These are phyloP conservation scores for Drosophila triauraria DNA, from an alignment of 1,140 invertebrate genomes.

Conservation along the genomic window DNA sequence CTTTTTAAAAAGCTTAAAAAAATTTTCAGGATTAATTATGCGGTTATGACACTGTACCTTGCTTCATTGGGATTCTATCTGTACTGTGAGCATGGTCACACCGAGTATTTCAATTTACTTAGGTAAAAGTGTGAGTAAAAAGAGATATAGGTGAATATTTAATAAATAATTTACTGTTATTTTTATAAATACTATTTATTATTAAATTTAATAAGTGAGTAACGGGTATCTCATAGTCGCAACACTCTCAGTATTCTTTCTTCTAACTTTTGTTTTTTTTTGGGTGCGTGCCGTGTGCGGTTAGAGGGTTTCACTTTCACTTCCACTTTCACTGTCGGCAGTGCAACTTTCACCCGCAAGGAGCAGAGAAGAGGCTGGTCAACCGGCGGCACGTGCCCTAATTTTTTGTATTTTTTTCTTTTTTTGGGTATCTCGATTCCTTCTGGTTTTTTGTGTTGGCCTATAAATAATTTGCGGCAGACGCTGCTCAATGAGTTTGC, in stretches of 20 bases:
- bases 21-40: too few relatives aligned
- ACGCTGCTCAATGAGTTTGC: constrained; percentile 67
- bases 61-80: too few relatives aligned
- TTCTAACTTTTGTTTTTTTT: constrained; percentile 10
- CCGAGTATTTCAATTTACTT: too few relatives aligned
- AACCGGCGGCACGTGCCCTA: constrained; percentile 81
- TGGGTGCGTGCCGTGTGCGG: constrained; percentile 68
- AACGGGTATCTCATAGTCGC: background rate
- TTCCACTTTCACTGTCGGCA: constrained; percentile 47
- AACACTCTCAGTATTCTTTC: background rate
- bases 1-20: too few relatives aligned
- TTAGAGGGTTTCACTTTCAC: constrained; percentile 69
- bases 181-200: background rate
- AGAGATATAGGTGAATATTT: too few relatives aligned
- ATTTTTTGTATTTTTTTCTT: constrained; percentile 48
- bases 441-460: constrained; percentile 52
- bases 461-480: constrained; percentile 82
- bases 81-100: too few relatives aligned
- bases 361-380: constrained; percentile 44
- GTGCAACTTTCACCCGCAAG: constrained; percentile 63
- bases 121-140: too few relatives aligned
- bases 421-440: constrained; percentile 12
- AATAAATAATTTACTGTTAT: too few relatives aligned
- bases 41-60: too few relatives aligned
- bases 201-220: background rate